These are phyloP conservation scores for Lutraria rhynchaena DNA, from an alignment of 1,140 invertebrate genomes.

Conservation along the genomic window DNA sequence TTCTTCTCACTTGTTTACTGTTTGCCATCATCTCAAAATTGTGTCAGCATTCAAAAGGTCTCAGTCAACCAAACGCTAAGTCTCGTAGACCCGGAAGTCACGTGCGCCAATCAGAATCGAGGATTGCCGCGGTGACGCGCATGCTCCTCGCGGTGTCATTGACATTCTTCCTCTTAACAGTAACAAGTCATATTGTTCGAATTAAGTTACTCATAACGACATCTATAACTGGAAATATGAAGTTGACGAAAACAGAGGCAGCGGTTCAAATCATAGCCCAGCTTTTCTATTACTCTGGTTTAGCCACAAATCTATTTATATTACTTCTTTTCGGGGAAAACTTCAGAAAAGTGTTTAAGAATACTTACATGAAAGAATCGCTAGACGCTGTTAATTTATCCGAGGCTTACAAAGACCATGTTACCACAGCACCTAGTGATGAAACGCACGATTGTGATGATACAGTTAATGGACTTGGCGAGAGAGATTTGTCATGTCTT, in stretches of 20 bases:
- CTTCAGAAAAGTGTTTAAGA: conserved; percentile 66
- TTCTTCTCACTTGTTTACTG: conserved; percentile 67
- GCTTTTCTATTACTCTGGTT: conserved; percentile 89
- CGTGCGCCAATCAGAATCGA: conserved; percentile 82
- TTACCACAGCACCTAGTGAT: not conserved
- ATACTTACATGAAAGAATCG: not conserved
- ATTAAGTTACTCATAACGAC: conserved; percentile 72
- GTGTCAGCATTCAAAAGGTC: conserved; percentile 24
- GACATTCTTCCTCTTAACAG: conserved; percentile 90
- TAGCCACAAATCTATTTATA: conserved; percentile 92
- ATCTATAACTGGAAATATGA: conserved; percentile 33
- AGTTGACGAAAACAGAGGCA: conserved; percentile 19
- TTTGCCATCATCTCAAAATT: conserved; percentile 46
- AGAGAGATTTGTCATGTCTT: not conserved
- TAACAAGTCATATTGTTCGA: conserved; percentile 85
- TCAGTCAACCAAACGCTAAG: conserved; percentile 29
- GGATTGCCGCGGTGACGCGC: conserved; percentile 85
- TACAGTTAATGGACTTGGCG: not conserved
- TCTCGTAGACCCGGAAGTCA: conserved; percentile 81
- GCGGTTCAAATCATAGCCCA: conserved; percentile 85
- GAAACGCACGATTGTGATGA: not conserved
- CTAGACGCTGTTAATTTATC: not conserved
- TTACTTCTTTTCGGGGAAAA: conserved; percentile 84
- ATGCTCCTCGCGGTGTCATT: conserved; percentile 91
- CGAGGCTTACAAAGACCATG: not conserved